Percentiles rank a stretch among this genome's conserved stretches.
Conservation (phyloP, 2,888 invertebrate genomes). For the Drosophila greeni region DNA sequence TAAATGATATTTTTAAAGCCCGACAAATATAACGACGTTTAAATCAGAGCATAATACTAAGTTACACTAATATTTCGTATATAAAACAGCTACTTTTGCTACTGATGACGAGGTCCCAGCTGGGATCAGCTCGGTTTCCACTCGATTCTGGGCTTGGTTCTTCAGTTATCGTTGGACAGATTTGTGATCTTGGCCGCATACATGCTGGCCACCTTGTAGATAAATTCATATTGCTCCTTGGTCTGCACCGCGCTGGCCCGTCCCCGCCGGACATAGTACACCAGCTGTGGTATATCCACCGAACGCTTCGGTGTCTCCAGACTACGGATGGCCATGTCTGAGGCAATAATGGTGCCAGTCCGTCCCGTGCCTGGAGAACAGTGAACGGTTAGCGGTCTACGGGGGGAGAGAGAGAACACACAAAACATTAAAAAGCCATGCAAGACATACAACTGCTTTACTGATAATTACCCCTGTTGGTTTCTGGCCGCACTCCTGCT, state of each 20-base stretch:
- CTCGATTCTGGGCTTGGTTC: not conserved
- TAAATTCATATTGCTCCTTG: conserved; percentile 93
- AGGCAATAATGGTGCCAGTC: conserved; percentile 90
- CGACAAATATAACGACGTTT: conserved; percentile 40
- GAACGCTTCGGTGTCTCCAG: conserved; percentile 86
- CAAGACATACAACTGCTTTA: conserved; percentile 34
- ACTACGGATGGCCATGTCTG: conserved; percentile 92
- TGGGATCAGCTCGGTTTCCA: conserved; percentile 12
- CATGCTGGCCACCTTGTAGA: conserved; percentile 92
- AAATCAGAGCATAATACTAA: conserved; percentile 38
- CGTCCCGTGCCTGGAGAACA: conserved; percentile 95
- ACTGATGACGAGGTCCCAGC: conserved; percentile 3
- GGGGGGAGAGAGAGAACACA: conserved; percentile 24
- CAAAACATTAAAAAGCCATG: conserved; percentile 50
- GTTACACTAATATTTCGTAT: conserved; percentile 36
- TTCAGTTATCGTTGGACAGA: conserved; percentile 81
- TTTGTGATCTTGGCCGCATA: conserved; percentile 92
- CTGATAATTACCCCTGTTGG: conserved; percentile 76
- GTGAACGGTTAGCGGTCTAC: conserved; percentile 88
- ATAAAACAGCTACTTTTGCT: conserved; percentile 29
- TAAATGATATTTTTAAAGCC: conserved; percentile 62
- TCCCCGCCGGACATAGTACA: conserved; percentile 90
- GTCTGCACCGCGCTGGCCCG: conserved; percentile 94
- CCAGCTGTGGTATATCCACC: conserved; percentile 92
- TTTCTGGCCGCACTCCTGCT: conserved; percentile 60